Evolutionary conservation across 2,113 vertebrate genomes (phyloP).

Genomic region (Laticauda laticaudata): DNA sequence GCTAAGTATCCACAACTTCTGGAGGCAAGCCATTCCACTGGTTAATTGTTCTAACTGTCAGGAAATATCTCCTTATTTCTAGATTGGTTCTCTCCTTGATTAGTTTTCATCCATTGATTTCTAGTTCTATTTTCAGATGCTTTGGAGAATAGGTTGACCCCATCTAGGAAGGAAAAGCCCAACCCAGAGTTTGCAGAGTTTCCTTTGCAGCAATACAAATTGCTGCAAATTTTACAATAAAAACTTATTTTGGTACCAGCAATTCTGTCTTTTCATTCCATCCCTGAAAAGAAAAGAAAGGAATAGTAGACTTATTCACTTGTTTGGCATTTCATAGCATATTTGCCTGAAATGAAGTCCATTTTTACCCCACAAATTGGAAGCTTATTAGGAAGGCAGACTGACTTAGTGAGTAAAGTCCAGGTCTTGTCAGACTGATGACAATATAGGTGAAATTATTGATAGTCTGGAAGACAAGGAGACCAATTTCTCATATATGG

Average conservation of each 20-base stretch:
- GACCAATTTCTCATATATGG: neutral
- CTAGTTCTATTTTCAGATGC: neutral
- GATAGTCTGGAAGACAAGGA: slow-evolving; percentile 31
- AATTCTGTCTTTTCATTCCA: neutral
- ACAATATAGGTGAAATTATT: slow-evolving; percentile 32
- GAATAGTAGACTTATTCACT: neutral
- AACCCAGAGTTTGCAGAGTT: neutral
- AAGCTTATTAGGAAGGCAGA: slow-evolving; percentile 19
- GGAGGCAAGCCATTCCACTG: neutral
- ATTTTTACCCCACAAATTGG: neutral
- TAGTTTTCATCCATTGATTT: neutral
- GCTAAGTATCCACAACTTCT: neutral
- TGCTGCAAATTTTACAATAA: neutral
- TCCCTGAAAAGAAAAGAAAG: neutral
- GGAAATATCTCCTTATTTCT: neutral
- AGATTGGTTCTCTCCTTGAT: neutral
- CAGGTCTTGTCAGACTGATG: slow-evolving; percentile 15
- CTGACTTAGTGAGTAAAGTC: neutral
- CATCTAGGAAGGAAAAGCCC: neutral
- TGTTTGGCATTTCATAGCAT: slow-evolving; percentile 14
- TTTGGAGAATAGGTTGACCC: neutral
- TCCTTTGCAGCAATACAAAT: neutral
- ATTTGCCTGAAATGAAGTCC: slow-evolving; percentile 12
- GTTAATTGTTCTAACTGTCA: neutral
- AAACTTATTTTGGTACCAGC: neutral